These are phyloP conservation scores for Hyppa rectilinea DNA, from an alignment of 2,888 invertebrate species.

Conservation along the genomic window DNA sequence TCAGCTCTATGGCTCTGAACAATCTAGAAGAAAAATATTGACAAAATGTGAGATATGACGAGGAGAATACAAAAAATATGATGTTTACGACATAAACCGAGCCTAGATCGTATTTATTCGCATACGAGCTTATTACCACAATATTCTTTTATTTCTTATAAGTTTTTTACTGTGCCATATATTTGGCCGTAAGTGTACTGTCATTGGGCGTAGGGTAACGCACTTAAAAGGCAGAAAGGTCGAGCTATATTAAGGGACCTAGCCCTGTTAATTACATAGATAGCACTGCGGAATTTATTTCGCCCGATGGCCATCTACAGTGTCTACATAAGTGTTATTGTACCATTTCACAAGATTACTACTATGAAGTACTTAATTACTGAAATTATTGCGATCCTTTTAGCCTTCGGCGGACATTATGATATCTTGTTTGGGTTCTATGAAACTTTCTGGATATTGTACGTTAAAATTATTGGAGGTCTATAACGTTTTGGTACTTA, in stretches of 20 bases:
- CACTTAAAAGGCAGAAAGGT: slow-evolving; percentile 64
- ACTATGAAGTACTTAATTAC: slow-evolving; percentile 68
- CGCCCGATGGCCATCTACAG: slow-evolving; percentile 62
- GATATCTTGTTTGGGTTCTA: slow-evolving; percentile 53
- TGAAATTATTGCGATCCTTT: slow-evolving; percentile 67
- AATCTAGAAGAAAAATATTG: slow-evolving; percentile 6
- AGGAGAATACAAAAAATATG: slow-evolving; percentile 42
- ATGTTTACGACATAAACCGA: slow-evolving; percentile 56
- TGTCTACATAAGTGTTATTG: slow-evolving; percentile 71
- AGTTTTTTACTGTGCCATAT: slow-evolving; percentile 49
- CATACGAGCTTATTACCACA: slow-evolving; percentile 52
- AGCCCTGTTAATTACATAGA: slow-evolving; percentile 70
- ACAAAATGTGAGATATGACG: slow-evolving; percentile 24
- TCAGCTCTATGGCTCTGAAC: background rate
- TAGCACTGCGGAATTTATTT: slow-evolving; percentile 70
- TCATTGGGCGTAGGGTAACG: slow-evolving; percentile 44
- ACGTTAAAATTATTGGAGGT: slow-evolving; percentile 56
- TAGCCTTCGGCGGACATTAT: slow-evolving; percentile 51
- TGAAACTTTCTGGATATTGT: slow-evolving; percentile 47
- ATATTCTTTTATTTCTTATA: slow-evolving; percentile 55
- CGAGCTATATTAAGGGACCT: slow-evolving; percentile 68
- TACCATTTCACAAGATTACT: slow-evolving; percentile 66
- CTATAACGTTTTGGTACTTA: slow-evolving; percentile 49
- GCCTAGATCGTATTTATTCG: slow-evolving; percentile 52
- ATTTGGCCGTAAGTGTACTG: slow-evolving; percentile 50